Percentiles rank a stretch among this genome's conserved stretches.
Conservation (phyloP, 2,888 invertebrate genomes). For the Macroteleia sp. region DNA sequence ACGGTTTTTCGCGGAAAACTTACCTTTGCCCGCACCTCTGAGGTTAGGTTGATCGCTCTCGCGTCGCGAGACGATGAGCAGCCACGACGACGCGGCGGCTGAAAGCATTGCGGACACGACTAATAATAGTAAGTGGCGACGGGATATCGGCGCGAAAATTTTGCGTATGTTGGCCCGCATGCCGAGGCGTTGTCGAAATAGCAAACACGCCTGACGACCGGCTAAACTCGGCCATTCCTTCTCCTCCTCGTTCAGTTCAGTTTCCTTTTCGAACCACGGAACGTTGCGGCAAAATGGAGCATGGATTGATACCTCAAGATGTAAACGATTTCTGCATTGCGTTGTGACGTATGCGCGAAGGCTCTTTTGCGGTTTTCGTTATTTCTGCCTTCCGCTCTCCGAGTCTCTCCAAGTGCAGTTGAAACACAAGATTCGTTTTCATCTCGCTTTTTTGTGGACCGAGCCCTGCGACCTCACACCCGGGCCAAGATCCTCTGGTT, state of each 20-base stretch:
- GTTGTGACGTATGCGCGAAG: conserved; percentile 20
- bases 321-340: conserved; percentile 3
- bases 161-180: conserved; percentile 22
- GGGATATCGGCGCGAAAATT: conserved; percentile 13
- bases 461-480: too few relatives aligned
- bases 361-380: conserved; percentile 17
- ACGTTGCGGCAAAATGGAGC: conserved; percentile 19
- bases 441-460: background rate
- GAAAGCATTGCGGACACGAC: conserved; percentile 9
- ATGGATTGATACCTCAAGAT: background rate
- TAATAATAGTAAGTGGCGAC: conserved; percentile 50
- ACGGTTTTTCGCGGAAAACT: background rate
- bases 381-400: conserved; percentile 3
- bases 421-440: background rate
- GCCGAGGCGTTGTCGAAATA: conserved; percentile 23
- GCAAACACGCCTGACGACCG: conserved; percentile 31
- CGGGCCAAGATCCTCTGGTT: too few relatives aligned
- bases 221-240: conserved; percentile 35
- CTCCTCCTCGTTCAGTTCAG: conserved; percentile 25
- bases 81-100: conserved; percentile 32
- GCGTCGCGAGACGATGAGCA: conserved; percentile 34
- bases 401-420: background rate
- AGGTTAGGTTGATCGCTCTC: conserved; percentile 35
- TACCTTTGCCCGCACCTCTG: background rate
- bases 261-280: background rate